phyloP scores from a whole-genome alignment of 2,113 vertebrate genomes.

The Prolemur simus region DNA sequence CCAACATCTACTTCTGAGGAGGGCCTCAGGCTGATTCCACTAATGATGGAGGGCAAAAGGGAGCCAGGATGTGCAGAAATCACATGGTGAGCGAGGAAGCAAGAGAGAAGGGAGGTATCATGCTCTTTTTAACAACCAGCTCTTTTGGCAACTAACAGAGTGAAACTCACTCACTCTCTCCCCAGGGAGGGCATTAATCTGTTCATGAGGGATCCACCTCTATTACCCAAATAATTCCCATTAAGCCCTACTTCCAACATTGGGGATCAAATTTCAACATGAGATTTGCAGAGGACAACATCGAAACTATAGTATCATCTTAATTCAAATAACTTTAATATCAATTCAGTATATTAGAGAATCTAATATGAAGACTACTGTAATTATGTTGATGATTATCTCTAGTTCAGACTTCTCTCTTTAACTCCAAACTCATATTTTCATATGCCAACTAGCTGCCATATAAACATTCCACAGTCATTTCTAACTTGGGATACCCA shows the following conservation, averaged over 20 bases:
- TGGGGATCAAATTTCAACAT: neutral
- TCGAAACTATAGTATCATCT: neutral
- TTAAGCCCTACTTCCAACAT: neutral
- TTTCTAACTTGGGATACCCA: neutral
- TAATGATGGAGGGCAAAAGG: neutral
- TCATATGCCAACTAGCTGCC: neutral
- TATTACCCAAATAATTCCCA: neutral
- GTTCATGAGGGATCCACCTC: neutral
- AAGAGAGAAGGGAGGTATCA: neutral
- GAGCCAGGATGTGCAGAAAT: neutral
- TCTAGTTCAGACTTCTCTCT: neutral
- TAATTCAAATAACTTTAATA: constrained; percentile 5
- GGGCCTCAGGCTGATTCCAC: neutral
- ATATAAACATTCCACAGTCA: neutral
- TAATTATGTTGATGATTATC: neutral
- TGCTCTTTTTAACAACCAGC: neutral
- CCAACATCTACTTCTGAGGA: neutral
- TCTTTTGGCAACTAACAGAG: neutral
- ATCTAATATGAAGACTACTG: neutral
- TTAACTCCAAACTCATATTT: neutral
- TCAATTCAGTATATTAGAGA: neutral
- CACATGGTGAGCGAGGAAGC: neutral
- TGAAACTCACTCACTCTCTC: neutral
- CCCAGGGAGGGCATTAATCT: neutral
- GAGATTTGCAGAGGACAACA: neutral